Base-by-base conservation (phyloP, 2,113 vertebrate genomes). In the Neomonachus schauinslandi region DNA sequence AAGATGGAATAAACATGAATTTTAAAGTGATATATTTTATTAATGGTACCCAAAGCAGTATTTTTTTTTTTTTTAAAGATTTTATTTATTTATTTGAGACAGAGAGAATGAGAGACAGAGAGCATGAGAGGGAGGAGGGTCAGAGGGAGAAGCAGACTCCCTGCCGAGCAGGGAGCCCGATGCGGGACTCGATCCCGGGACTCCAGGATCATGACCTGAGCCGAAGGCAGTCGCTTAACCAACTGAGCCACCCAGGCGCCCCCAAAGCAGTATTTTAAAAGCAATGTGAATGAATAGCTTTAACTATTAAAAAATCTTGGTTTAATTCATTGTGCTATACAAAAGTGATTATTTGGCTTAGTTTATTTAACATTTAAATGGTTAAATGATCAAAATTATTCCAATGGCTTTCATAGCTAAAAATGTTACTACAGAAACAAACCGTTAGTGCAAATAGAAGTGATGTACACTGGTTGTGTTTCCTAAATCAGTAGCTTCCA, bases 321-420 rank as follows among this genome's bases (percentile, higher is more conserved):
- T 72, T 95, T 92, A 87, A 79, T 8, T 21, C 33, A 77, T 46
- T 72, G 19, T 65, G 55, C 57, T 80, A 71, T 9, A 89, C 24
- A 36, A 39, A 89, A 82, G 31, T 69, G 69, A 92, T 63, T 28
- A 80, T 91, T 88, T 94, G 42, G 19, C 71, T 93, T 91, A 80
- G 14, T 84, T 93, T 51, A 74, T 57, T 77, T 28, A 90, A 33
- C 42, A n/a, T 46, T 65, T 76, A 76, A 72, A 72, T 39, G 36
- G 36, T 39, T 39, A 39, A 39, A 24, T 72, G 69, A 39, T 72
- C 39, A 39, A 72, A 46, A 69, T 31, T 3, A 80, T 88, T 91
- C 31, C 26, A 76, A 31, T 49, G 42, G 2, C 24, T 89, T 74
- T 81, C 55, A 80, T 49, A 91, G 18, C 28, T 59, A 59, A 80